These are phyloP conservation scores for Luperina nickerlii DNA, from an alignment of 2,888 invertebrate genomes.

Conservation along the genomic window DNA sequence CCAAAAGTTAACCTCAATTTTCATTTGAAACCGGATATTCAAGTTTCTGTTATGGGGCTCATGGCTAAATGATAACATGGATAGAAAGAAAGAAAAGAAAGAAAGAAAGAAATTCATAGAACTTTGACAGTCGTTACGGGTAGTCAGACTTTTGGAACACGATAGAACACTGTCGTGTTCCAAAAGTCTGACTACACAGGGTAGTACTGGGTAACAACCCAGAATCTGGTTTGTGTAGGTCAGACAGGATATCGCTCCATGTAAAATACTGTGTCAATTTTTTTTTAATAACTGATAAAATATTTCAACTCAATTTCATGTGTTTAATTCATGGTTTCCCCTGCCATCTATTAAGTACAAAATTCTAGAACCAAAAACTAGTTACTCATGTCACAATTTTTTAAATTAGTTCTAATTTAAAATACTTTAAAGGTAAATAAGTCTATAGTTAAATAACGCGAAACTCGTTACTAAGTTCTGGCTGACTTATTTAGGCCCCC, in stretches of 20 bases:
- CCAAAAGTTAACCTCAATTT: conserved; percentile 18
- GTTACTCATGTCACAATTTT: not conserved
- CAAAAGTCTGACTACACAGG: too few relatives aligned
- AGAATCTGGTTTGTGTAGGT: too few relatives aligned
- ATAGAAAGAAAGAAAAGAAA: too few relatives aligned
- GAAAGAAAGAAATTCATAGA: too few relatives aligned
- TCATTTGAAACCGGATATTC: not conserved
- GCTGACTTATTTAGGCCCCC: not conserved
- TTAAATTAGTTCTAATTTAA: not conserved
- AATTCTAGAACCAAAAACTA: not conserved
- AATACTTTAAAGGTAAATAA: not conserved
- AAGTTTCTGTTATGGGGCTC: not conserved
- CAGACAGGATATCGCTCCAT: too few relatives aligned
- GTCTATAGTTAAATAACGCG: not conserved
- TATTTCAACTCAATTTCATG: too few relatives aligned
- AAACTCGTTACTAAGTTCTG: not conserved
- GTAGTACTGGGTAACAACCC: too few relatives aligned
- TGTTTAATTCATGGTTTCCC: too few relatives aligned
- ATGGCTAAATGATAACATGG: not conserved
- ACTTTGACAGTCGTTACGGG: not conserved
- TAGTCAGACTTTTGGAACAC: not conserved
- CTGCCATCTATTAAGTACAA: too few relatives aligned
- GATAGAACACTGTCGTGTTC: too few relatives aligned
- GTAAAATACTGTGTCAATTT: too few relatives aligned
- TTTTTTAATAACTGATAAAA: too few relatives aligned